Base-by-base conservation (phyloP, 2,888 invertebrate species). In the Drosophila cracens region DNA sequence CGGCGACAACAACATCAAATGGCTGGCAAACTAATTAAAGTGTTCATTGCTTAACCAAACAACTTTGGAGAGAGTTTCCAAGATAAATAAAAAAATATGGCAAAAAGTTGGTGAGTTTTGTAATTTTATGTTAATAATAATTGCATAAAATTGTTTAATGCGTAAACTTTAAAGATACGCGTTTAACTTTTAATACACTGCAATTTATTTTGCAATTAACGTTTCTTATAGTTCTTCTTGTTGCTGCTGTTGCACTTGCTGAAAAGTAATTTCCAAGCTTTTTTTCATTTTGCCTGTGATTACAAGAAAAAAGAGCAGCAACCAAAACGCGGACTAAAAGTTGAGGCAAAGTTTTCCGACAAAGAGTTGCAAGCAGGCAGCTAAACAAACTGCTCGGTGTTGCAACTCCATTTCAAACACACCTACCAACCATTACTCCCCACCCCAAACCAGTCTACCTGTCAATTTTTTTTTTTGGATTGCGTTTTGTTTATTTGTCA, bases 151-250 rank as follows among this genome's bases (percentile, higher is more conserved):
- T 65, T 65, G 58, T 43, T 64, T 46, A 51, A 66, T 43, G 52
- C 7, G 25, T 7, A 21, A 57, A 51, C 33, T 62, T 70, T 69
- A 57, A 59, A 59, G 48, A 53, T 21, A 25, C 21, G 52, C 48
- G 27, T 49, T 74, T 60, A 89, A 87, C 82, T 87, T 87, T 85
- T 84, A 89, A 85, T 87, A 69, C 76, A 84, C 61, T 63, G 69
- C 73, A 89, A 89, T 84, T 89, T 87, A 87, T 71, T 76, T 78
- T 52, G 87, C 90, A 87, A 84, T 84, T 89, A 87, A 73, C 74
- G 73, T 62, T 57, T 51, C 56, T 60, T 59, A 51, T 54, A 43
- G 73, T 65, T 58, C 18, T 29, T 59, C 56, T 77, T 74, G 49
- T 25, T 40, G 46, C 13, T 43, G 48, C 25, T 67, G 63, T 58